A percentile compares a stretch with the other conserved stretches of the same genome.
phyloP scores from a whole-genome alignment of 2,797 vertebrate genomes.

The Austrolebias charrua region DNA sequence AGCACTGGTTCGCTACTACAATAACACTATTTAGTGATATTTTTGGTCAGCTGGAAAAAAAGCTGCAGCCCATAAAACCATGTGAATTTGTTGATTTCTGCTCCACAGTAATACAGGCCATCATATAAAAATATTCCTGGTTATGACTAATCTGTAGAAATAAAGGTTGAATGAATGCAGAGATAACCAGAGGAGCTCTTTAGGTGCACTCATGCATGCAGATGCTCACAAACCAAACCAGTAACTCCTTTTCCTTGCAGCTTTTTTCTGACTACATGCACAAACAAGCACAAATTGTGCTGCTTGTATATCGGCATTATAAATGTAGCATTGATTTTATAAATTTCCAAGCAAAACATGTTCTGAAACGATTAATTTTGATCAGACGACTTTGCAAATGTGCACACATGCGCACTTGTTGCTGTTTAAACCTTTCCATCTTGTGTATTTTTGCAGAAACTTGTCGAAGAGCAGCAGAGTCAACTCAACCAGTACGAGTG shows the following conservation, averaged over 20 bases:
- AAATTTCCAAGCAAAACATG: too few relatives aligned
- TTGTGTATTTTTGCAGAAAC: conserved; percentile 68
- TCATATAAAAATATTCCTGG: neutral
- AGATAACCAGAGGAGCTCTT: conserved; percentile 24
- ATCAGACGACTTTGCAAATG: neutral
- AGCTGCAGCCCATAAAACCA: too few relatives aligned
- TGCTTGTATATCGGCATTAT: conserved; percentile 1
- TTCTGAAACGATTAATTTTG: conserved; percentile 11
- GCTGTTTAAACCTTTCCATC: neutral
- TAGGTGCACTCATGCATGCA: conserved; percentile 36
- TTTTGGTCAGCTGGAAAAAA: neutral
- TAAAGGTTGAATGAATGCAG: conserved; percentile 15
- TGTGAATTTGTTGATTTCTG: too few relatives aligned
- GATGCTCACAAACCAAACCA: conserved; percentile 21
- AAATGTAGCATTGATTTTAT: conserved; percentile 11
- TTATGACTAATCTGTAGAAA: conserved; percentile 13
- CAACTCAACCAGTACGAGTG: conserved; percentile 78
- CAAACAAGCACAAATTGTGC: conserved; percentile 29
- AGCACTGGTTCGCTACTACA: conserved; percentile 38
- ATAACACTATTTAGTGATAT: conserved; percentile 1
- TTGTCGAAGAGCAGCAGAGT: conserved; percentile 83
- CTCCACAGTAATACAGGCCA: too few relatives aligned
- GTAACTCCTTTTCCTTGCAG: conserved; percentile 4
- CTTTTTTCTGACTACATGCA: conserved; percentile 30
- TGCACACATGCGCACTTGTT: neutral